Evolutionary conservation across 1,140 invertebrate genomes (phyloP).

Genomic region (Platyscapa corneri): DNA sequence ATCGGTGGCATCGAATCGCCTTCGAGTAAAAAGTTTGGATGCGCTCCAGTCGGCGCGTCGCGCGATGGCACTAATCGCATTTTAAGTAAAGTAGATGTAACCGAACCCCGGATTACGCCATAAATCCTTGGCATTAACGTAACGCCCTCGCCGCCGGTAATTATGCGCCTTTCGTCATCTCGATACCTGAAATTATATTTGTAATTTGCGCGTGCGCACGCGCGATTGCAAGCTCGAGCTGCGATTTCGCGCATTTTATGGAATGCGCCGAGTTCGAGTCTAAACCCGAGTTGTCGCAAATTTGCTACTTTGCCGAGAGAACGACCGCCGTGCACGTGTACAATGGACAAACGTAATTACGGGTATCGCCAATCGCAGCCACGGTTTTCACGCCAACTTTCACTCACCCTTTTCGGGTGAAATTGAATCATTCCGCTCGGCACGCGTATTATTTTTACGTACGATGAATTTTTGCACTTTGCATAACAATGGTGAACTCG

Average conservation of each 20-base stretch:
- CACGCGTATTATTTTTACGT: too few species aligned
- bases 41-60: not conserved
- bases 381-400: too few species aligned
- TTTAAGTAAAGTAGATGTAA: slow-evolving; percentile 12
- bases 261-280: not conserved
- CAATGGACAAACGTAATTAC: too few species aligned
- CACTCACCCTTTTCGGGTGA: too few species aligned
- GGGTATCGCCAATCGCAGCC: too few species aligned
- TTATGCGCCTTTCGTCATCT: not conserved
- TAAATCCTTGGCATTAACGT: not conserved
- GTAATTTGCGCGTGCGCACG: not conserved
- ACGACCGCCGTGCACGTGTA: not conserved
- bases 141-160: not conserved
- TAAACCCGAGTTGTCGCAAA: not conserved
- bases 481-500: too few species aligned
- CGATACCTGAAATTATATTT: not conserved
- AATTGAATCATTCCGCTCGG: too few species aligned
- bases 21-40: not conserved
- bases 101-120: not conserved
- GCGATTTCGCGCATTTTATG: not conserved
- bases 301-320: too few species aligned
- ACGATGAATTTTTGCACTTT: too few species aligned
- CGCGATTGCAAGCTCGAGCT: not conserved
- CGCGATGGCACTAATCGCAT: too few species aligned
- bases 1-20: not conserved